phyloP scores from a whole-genome alignment of 2,113 vertebrate species.

The Pterocles orientalis region DNA sequence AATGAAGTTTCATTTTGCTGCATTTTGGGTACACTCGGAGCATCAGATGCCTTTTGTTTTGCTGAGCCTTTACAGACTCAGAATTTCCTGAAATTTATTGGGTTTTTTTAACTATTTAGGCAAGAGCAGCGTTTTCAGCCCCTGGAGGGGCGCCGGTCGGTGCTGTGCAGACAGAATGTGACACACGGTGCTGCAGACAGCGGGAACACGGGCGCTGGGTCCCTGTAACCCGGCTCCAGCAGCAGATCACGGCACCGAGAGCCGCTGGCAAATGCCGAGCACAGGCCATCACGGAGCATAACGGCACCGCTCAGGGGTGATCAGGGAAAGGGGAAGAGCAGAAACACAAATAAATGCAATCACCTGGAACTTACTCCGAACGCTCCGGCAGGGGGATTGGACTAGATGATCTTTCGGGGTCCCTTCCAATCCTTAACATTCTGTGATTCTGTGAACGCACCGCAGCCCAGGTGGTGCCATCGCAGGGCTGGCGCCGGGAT shows the following conservation, averaged over 20 bases:
- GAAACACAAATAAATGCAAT: not conserved
- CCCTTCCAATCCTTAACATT: too few relatives aligned
- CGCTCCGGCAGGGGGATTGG: too few relatives aligned
- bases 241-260: accelerated
- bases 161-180: accelerated
- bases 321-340: not conserved
- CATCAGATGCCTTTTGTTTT: not conserved
- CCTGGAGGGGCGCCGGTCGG: accelerated
- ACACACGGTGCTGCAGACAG: accelerated
- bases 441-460: too few relatives aligned
- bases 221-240: not conserved
- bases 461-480: not conserved
- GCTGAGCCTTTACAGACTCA: not conserved
- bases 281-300: accelerated
- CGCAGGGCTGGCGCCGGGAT: accelerated
- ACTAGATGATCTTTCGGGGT: too few relatives aligned
- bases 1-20: not conserved
- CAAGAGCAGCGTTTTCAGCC: not conserved
- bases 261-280: not conserved
- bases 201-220: too few relatives aligned
- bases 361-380: not conserved
- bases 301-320: accelerated
- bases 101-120: not conserved
- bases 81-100: not conserved
- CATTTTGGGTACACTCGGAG: not conserved